Conservation (phyloP, 2,888 invertebrate species). For the Lathronympha strigana region DNA sequence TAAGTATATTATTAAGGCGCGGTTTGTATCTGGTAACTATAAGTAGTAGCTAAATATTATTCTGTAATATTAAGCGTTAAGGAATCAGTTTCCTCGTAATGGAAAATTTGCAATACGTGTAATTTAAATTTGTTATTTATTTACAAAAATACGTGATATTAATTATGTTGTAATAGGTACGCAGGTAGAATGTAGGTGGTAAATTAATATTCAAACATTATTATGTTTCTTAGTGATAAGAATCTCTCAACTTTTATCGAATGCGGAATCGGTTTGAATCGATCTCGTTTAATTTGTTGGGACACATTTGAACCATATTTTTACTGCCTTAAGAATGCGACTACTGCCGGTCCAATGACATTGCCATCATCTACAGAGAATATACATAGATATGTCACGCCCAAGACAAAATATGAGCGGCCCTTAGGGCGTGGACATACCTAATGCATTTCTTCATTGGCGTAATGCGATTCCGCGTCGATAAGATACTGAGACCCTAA, state of each 20-base stretch:
- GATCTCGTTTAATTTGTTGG: neutral
- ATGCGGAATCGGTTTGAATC: neutral
- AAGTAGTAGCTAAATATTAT: constrained; percentile 25
- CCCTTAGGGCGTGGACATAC: too few species aligned
- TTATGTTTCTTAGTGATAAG: constrained; percentile 13
- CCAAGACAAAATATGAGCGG: too few species aligned
- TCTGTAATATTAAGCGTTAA: constrained; percentile 22
- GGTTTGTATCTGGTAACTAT: constrained; percentile 30
- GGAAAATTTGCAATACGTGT: constrained; percentile 28
- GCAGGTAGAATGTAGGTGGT: constrained; percentile 25
- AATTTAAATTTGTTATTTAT: constrained; percentile 41
- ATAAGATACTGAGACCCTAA: neutral
- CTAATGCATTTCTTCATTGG: neutral
- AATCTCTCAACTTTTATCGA: neutral
- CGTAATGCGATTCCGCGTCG: neutral
- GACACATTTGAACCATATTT: too few species aligned
- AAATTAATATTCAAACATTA: constrained; percentile 19
- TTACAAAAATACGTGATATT: constrained; percentile 42
- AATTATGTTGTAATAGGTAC: constrained; percentile 40
- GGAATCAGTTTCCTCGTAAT: constrained; percentile 25
- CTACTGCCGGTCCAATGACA: neutral
- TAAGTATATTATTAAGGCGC: constrained; percentile 23
- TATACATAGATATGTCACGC: too few species aligned
- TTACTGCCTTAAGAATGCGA: neutral
- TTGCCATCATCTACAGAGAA: neutral